phyloP scores from a whole-genome alignment of 2,888 invertebrate species.

The Gerris lacustris region DNA sequence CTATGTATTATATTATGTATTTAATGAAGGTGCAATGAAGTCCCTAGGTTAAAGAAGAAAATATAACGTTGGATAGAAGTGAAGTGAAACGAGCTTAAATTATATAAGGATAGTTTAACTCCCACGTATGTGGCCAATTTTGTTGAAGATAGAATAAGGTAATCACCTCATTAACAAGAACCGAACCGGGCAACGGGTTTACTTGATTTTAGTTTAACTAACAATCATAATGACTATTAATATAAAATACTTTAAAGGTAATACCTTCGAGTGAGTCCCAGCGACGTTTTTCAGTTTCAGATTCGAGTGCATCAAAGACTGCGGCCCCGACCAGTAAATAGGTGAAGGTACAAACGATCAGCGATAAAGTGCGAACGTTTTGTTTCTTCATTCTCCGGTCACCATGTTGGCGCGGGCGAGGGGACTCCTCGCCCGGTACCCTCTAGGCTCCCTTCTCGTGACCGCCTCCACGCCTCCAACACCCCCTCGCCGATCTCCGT shows the following conservation, averaged over 20 bases:
- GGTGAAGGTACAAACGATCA: slow-evolving; percentile 99
- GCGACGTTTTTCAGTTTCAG: slow-evolving; percentile 85
- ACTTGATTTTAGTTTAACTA: too few relatives aligned
- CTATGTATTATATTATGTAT: too few relatives aligned
- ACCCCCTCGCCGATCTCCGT: slow-evolving; percentile 38
- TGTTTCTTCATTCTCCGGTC: slow-evolving; percentile 96
- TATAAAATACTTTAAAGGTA: slow-evolving; percentile 12
- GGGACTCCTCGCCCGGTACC: slow-evolving; percentile 27
- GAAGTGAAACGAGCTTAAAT: too few relatives aligned
- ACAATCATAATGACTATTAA: too few relatives aligned
- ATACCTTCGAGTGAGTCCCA: slow-evolving; percentile 78
- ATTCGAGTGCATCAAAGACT: slow-evolving; percentile 97
- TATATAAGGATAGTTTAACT: too few relatives aligned
- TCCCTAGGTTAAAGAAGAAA: too few relatives aligned
- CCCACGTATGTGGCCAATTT: too few relatives aligned
- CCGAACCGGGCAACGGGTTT: too few relatives aligned
- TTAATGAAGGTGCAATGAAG: too few relatives aligned
- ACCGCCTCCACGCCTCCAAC: slow-evolving; percentile 40
- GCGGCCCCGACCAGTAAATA: slow-evolving; percentile 98
- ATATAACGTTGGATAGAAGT: too few relatives aligned
- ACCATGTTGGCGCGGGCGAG: slow-evolving; percentile 39
- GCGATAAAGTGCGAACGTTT: slow-evolving; percentile 99
- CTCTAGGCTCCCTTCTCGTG: slow-evolving; percentile 21
- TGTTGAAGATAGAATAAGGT: too few relatives aligned
- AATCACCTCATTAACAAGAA: too few relatives aligned